Percentiles rank a stretch among this genome's conserved stretches.
Conservation (phyloP, 37 sponge, comb jelly and placozoan genomes). For the Chondrilla cf. caribensis region DNA sequence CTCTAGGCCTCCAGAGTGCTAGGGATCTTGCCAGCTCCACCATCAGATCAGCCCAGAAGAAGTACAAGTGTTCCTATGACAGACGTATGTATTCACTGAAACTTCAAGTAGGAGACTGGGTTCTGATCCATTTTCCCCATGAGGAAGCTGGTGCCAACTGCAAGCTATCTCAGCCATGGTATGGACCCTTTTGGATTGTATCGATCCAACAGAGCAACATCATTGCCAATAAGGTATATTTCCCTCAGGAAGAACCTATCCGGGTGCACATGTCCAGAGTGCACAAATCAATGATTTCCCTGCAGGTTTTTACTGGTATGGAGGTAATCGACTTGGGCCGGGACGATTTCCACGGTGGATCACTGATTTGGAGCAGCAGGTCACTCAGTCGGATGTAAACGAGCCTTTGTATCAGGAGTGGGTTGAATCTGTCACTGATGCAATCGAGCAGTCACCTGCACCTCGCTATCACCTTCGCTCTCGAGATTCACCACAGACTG, state of each 20-base stretch:
- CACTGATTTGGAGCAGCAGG: too few species aligned
- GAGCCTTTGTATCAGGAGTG: too few species aligned
- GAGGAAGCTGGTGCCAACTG: constrained; percentile 39
- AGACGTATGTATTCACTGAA: neutral
- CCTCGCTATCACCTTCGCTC: too few species aligned
- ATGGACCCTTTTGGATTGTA: constrained; percentile 11
- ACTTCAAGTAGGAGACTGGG: constrained; percentile 29
- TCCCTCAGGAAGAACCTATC: constrained; percentile 29
- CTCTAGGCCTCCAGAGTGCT: constrained; percentile 15
- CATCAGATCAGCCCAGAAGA: constrained; percentile 21
- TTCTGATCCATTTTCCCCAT: constrained; percentile 38
- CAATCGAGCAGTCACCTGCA: too few species aligned
- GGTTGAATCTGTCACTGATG: too few species aligned
- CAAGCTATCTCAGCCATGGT: constrained; percentile 25
- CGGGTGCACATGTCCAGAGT: constrained; percentile 37
- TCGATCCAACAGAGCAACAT: constrained; percentile 9
- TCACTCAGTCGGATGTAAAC: too few species aligned
- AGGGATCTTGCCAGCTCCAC: neutral
- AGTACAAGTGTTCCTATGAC: constrained; percentile 19
- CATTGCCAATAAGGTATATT: constrained; percentile 37
- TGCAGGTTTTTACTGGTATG: constrained; percentile 20
- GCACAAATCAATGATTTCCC: constrained; percentile 12
- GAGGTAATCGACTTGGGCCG: neutral
- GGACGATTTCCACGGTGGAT: constrained; percentile 21
- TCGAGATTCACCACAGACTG: too few species aligned